These are phyloP conservation scores for Lepilemur septentrionalis DNA, from an alignment of 2,797 vertebrate species.

Conservation along the genomic window DNA sequence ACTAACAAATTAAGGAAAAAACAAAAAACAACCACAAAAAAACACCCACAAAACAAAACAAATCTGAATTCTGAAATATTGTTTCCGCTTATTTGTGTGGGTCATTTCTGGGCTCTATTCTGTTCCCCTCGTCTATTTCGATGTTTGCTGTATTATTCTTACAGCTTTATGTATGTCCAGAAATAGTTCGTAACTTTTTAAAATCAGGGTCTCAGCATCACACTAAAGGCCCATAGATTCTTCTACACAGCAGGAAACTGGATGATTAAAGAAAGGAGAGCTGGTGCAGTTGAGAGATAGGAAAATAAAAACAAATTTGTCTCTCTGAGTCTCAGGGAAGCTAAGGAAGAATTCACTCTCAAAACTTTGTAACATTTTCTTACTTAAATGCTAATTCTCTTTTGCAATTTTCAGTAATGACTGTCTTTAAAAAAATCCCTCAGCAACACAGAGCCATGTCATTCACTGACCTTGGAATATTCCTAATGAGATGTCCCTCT, in stretches of 20 bases:
- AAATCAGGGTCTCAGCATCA: conserved; percentile 13
- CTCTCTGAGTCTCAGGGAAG: not conserved
- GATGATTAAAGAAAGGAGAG: conserved; percentile 49
- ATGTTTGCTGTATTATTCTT: not conserved
- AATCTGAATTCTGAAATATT: not conserved
- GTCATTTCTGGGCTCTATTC: not conserved
- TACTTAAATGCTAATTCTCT: conserved; percentile 73
- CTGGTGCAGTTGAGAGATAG: not conserved
- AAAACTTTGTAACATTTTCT: conserved; percentile 76
- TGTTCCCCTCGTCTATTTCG: not conserved
- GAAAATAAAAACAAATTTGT: conserved; percentile 45
- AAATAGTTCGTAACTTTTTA: conserved; percentile 4
- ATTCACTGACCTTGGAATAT: conserved; percentile 80
- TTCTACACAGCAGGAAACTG: not conserved
- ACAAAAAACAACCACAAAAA: not conserved
- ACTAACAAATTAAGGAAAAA: not conserved
- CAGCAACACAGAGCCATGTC: conserved; percentile 69
- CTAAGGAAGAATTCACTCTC: conserved; percentile 21
- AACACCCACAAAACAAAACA: accelerated
- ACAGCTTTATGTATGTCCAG: not conserved
- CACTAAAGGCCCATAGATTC: not conserved
- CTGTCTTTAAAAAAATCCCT: conserved; percentile 66
- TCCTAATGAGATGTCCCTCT: conserved; percentile 81
- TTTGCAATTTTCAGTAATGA: conserved; percentile 70
- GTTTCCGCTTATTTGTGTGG: not conserved